A percentile compares a stretch with the other conserved stretches of the same genome.
These are phyloP conservation scores for Rhagonycha lutea DNA, from an alignment of 2,888 invertebrate species.

Conservation along the genomic window DNA sequence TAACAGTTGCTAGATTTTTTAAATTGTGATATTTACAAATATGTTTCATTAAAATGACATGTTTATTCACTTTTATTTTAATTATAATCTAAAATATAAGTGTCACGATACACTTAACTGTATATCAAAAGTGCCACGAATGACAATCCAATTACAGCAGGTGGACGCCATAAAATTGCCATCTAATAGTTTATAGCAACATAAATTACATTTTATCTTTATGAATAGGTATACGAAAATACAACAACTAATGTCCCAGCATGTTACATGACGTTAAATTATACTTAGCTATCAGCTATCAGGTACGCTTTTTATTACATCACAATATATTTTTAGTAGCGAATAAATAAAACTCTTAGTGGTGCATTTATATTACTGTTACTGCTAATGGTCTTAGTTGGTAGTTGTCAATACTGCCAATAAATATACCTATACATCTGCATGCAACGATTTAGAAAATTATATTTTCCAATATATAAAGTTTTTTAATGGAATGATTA, in stretches of 20 bases:
- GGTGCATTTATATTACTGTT: slow-evolving; percentile 2
- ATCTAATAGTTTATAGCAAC: slow-evolving; percentile 45
- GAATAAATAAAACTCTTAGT: slow-evolving; percentile 11
- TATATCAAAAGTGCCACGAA: slow-evolving; percentile 37
- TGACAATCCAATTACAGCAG: slow-evolving; percentile 49
- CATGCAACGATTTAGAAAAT: neutral
- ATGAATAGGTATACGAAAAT: slow-evolving; percentile 46
- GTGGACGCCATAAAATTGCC: slow-evolving; percentile 46
- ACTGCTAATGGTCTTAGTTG: neutral
- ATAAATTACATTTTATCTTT: slow-evolving; percentile 50
- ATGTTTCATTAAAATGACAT: neutral
- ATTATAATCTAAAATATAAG: slow-evolving; percentile 14
- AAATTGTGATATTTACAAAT: neutral
- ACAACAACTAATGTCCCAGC: slow-evolving; percentile 44
- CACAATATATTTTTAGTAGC: slow-evolving; percentile 16
- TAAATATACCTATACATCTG: neutral
- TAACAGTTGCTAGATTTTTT: neutral
- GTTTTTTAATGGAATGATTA: neutral
- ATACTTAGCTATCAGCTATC: slow-evolving; percentile 42
- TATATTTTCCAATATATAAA: neutral
- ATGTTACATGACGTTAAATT: slow-evolving; percentile 42
- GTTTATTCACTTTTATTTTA: slow-evolving; percentile 4
- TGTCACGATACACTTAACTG: slow-evolving; percentile 15
- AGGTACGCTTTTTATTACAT: slow-evolving; percentile 26
- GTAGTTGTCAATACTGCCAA: neutral